Base-by-base conservation (phyloP, 2,888 invertebrate species). In the Epinotia ramella region DNA sequence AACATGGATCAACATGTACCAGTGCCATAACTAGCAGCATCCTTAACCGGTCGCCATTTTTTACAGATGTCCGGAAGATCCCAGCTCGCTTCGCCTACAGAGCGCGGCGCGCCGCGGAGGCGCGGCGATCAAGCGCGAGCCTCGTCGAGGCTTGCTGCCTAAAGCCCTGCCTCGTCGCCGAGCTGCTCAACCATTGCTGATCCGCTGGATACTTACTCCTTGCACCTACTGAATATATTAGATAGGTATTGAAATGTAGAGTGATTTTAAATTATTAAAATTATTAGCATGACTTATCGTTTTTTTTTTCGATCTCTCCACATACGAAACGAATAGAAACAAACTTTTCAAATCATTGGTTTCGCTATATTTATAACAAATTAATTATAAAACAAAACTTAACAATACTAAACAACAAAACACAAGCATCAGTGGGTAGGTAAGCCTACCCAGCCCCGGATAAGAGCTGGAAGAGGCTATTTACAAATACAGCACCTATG, bases 331-430 rank as follows among this genome's bases (percentile, higher is more conserved):
- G 6, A 71, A 76, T 62, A 72, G 57, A 76, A 76, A 72, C 72
- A 67, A 81, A 78, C 80, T 81, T 80, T 87, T 86, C 84, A 88
- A 89, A 90, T 92, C 91, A 91, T 91, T 92, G 92, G 92, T 91
- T 89, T 81, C 88, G 84, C 82, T 84, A 82, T 82, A 81, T 80
- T 78, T 81, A 79, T 49, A 75, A 71, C 65, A 80, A 80, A 80
- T 56, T 80, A 78, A 80, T 81, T 81, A 74, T 73, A 75, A 77
- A 81, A 77, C 80, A 80, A 79, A 80, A 79, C 77, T 79, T 81
- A 81, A 82, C 82, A 83, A 84, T 85, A 87, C 80, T 84, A 80
- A 84, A 85, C 89, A 91, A 91, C 88, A 90, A 84, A 82, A 88
- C 88, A 88, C 83, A 85, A 87, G 84, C 88, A 85, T 88, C 89